Conservation (phyloP, 1,140 invertebrate genomes). For the Hyphantria cunea region DNA sequence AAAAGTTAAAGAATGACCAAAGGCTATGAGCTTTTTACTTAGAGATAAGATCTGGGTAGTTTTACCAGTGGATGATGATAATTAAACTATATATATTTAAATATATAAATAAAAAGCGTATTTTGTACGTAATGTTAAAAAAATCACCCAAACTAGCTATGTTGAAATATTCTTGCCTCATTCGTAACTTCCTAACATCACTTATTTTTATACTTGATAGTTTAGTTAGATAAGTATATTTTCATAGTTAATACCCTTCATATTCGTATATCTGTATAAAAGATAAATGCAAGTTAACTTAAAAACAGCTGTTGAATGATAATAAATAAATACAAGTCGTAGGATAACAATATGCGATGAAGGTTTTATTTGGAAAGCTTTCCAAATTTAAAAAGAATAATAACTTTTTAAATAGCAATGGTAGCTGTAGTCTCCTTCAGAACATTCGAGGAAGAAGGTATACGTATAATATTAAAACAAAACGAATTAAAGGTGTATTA, state of each 20-base stretch:
- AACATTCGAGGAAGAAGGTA: no score
- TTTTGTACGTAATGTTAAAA: conserved; percentile 32
- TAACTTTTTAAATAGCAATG: no score
- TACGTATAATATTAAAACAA: no score
- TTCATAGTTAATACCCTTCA: conserved; percentile 38
- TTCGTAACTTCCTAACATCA: conserved; percentile 61
- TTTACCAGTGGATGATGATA: conserved; percentile 3
- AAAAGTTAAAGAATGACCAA: conserved; percentile 71
- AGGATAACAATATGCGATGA: background rate
- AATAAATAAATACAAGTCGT: conserved; percentile 47
- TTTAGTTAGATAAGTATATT: conserved; percentile 34
- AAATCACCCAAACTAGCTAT: conserved; percentile 32
- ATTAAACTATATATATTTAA: conserved; percentile 27
- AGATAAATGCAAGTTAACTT: conserved; percentile 12
- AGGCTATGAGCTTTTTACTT: conserved; percentile 71
- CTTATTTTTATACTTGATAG: conserved; percentile 49
- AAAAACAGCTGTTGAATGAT: conserved; percentile 59
- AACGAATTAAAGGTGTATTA: no score
- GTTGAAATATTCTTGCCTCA: conserved; percentile 64
- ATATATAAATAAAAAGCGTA: conserved; percentile 15
- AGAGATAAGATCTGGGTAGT: conserved; percentile 48
- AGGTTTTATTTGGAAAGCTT: no score
- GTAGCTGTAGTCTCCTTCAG: no score
- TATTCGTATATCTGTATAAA: conserved; percentile 36
- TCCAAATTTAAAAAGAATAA: no score